Percentiles rank a stretch among this genome's conserved stretches.
These are phyloP conservation scores for Hipposideros larvatus DNA, from an alignment of 2,797 vertebrate genomes.

Conservation along the genomic window DNA sequence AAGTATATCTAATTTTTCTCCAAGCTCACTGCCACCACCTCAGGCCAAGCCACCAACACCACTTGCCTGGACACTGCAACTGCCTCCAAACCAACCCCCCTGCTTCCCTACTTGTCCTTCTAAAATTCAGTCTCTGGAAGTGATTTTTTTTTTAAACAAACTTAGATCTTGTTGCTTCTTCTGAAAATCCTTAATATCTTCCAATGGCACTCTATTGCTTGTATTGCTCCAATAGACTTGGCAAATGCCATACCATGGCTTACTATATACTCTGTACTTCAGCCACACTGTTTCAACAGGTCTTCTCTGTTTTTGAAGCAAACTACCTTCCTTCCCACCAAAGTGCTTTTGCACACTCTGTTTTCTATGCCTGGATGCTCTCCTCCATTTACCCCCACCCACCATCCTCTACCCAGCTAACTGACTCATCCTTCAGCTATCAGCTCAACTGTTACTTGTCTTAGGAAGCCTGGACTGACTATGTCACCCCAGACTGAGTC, in stretches of 20 bases:
- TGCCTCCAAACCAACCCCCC: neutral
- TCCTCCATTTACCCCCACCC: neutral
- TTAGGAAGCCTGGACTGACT: neutral
- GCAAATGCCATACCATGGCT: too few species aligned
- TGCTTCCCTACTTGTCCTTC: neutral
- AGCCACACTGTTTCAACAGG: neutral
- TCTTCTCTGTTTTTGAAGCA: neutral
- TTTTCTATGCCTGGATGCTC: constrained; percentile 24
- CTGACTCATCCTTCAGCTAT: neutral
- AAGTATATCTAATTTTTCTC: neutral
- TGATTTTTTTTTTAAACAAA: neutral
- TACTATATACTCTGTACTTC: neutral
- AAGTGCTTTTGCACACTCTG: neutral
- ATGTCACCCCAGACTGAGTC: constrained; percentile 55
- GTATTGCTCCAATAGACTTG: neutral
- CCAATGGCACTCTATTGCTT: neutral
- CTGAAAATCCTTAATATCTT: neutral
- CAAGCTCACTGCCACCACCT: neutral
- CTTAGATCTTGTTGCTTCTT: neutral
- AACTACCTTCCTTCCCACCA: neutral
- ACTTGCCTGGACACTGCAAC: neutral
- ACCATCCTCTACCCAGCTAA: neutral
- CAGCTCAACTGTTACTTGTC: neutral
- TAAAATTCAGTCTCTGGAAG: neutral
- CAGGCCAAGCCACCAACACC: neutral